Conservation (phyloP, 92 coral and sea anemone species). For the Bergia puertoricense region DNA sequence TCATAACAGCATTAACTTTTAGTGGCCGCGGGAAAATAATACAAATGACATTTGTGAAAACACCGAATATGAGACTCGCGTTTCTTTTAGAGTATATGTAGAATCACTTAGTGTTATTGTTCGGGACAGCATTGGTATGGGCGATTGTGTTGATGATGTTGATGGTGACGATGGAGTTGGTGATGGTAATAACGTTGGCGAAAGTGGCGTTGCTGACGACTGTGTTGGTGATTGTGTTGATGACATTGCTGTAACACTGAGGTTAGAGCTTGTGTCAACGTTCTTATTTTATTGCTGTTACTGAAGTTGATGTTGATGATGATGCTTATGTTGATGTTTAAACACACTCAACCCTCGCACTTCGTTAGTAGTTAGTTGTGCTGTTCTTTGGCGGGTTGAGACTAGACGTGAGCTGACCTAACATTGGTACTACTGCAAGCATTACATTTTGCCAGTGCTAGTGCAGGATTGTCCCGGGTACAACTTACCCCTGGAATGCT, state of each 20-base stretch:
- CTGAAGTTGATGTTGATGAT: neutral
- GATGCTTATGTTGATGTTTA: too few relatives aligned
- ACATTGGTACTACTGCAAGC: too few relatives aligned
- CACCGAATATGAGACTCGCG: too few relatives aligned
- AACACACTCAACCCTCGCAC: too few relatives aligned
- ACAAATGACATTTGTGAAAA: too few relatives aligned
- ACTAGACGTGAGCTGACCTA: too few relatives aligned
- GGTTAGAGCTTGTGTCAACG: neutral
- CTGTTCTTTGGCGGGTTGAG: too few relatives aligned
- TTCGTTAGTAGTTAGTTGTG: too few relatives aligned
- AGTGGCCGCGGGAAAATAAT: too few relatives aligned
- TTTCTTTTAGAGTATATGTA: too few relatives aligned
- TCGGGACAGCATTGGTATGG: neutral
- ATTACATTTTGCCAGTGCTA: neutral
- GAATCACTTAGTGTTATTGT: neutral
- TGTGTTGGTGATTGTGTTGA: neutral
- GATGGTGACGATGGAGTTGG: neutral
- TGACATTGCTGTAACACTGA: neutral
- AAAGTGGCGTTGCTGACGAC: neutral
- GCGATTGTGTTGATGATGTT: neutral
- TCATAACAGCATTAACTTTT: too few relatives aligned
- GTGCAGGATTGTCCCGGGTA: neutral
- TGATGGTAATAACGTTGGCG: neutral
- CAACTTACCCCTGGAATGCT: constrained; percentile 17
- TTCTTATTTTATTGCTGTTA: too few relatives aligned